These are phyloP conservation scores for Xestia ashworthii DNA, from an alignment of 2,888 invertebrate genomes.

Conservation along the genomic window DNA sequence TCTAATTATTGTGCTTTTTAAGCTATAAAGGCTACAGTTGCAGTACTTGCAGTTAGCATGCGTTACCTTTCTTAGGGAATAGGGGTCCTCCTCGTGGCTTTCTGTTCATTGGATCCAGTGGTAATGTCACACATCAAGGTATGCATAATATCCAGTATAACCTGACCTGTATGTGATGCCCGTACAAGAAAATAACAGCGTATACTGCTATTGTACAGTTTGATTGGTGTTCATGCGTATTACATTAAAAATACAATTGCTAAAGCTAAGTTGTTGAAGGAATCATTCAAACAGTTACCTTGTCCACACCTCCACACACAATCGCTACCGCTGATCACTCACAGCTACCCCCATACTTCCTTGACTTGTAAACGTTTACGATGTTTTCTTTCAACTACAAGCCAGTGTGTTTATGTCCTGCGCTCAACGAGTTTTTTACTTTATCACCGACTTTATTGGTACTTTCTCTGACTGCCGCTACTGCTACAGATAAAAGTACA, in stretches of 20 bases:
- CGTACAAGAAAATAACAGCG: no score
- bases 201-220: no score
- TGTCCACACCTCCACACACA: fast-evolving
- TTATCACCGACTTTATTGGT: constrained; percentile 80
- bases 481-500: constrained; percentile 70
- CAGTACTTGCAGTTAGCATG: no score
- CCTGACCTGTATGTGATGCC: no score
- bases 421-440: constrained; percentile 84
- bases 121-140: neutral
- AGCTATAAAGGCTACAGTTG: neutral
- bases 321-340: constrained; percentile 52
- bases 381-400: constrained; percentile 85
- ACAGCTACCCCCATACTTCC: constrained; percentile 66
- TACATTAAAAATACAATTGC: neutral
- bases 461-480: constrained; percentile 70
- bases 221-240: no score
- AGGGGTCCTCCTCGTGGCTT: neutral
- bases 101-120: neutral
- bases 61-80: neutral
- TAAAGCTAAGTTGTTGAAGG: neutral
- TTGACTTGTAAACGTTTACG: constrained; percentile 86
- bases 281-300: no score
- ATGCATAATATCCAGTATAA: no score
- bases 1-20: neutral
- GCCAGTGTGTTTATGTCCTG: constrained; percentile 82